Percentiles rank a stretch among this genome's conserved stretches.
Evolutionary conservation across 2,888 invertebrate genomes (phyloP).

Genomic region (Caenorhabditis doughertyi): DNA sequence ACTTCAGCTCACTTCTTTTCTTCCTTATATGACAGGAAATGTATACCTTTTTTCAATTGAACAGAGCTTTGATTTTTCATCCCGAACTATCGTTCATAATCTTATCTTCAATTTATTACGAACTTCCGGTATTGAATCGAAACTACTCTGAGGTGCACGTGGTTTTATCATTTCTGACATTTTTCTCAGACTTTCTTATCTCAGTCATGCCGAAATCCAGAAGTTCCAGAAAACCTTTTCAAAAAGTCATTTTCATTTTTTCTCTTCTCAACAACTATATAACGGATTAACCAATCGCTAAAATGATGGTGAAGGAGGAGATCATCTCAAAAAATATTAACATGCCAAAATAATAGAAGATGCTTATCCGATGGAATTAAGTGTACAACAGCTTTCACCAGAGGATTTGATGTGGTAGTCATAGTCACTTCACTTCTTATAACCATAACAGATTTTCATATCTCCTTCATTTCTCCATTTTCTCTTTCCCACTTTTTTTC

Average conservation of each 20-base stretch:
- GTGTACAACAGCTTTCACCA: constrained; percentile 31
- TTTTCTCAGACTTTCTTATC: constrained; percentile 1
- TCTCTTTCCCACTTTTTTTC: not conserved
- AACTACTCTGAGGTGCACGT: constrained; percentile 3
- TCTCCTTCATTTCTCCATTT: not conserved
- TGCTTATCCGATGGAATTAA: constrained; percentile 53
- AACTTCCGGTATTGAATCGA: constrained; percentile 5
- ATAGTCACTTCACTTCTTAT: not conserved
- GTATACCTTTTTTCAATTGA: not conserved
- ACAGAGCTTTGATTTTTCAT: not conserved
- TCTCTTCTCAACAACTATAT: not conserved
- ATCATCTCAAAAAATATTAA: constrained; percentile 38
- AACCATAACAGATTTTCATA: constrained; percentile 11
- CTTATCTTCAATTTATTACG: constrained; percentile 40
- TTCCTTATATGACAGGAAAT: not conserved
- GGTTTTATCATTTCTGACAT: not conserved
- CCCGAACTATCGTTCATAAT: constrained; percentile 27
- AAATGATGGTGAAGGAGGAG: constrained; percentile 15
- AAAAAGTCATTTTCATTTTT: not conserved
- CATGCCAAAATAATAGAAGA: constrained; percentile 50
- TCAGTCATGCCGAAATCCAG: not conserved
- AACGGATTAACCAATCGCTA: constrained; percentile 23
- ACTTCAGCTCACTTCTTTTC: not conserved
- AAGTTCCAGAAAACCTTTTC: not conserved
- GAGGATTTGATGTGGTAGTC: constrained; percentile 23